Conservation (phyloP, 2,113 vertebrate species). For the Noctilio leporinus region DNA sequence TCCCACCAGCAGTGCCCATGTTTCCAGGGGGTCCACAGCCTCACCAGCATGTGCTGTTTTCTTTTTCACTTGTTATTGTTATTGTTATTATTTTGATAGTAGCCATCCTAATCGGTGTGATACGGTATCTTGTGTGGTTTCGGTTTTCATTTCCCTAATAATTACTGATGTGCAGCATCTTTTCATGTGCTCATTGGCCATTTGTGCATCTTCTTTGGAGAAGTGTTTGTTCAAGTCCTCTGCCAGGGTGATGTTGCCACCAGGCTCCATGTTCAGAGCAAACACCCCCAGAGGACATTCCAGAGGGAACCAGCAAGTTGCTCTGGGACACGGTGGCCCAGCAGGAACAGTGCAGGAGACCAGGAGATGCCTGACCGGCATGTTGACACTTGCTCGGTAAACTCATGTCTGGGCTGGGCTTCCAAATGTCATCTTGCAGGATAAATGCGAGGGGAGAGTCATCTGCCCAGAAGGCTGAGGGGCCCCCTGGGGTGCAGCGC, state of each 20-base stretch:
- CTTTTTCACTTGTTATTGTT: background rate
- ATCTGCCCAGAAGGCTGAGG: too few relatives aligned
- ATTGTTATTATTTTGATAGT: fast-evolving
- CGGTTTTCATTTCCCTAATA: background rate
- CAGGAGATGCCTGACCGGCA: background rate
- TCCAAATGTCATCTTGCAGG: background rate
- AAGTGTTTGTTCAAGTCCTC: background rate
- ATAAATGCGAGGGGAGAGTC: fast-evolving
- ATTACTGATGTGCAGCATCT: too few relatives aligned
- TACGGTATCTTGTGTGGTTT: background rate
- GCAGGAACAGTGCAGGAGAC: background rate
- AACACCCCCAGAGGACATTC: background rate
- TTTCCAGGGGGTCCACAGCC: too few relatives aligned
- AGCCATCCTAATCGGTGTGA: background rate
- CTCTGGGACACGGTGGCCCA: background rate
- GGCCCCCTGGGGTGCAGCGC: fast-evolving
- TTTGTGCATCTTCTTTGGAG: too few relatives aligned
- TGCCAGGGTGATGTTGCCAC: background rate
- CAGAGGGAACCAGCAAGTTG: background rate
- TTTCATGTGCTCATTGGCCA: background rate
- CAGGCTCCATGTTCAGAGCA: background rate
- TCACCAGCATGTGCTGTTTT: fast-evolving
- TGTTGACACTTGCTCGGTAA: background rate
- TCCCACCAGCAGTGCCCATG: background rate
- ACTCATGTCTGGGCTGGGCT: background rate